A percentile compares a stretch with the other conserved stretches of the same genome.
Conservation (phyloP, 2,113 vertebrate genomes). For the Stomatorhinus ivindoensis region DNA sequence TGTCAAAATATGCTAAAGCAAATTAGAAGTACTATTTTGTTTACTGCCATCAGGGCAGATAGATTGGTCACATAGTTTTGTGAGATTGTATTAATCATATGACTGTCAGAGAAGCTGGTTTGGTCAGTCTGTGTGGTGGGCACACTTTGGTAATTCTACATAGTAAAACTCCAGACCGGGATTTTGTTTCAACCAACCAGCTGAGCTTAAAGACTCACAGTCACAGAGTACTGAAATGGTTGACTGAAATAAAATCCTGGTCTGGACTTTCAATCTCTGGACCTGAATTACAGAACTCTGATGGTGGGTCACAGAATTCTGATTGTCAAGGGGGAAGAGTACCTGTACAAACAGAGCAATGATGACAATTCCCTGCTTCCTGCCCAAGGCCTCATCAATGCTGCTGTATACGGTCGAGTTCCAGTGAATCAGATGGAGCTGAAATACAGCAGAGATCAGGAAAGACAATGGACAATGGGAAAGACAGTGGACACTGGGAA, state of each 20-base stretch:
- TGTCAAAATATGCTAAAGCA: neutral
- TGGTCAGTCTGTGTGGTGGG: neutral
- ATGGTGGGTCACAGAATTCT: neutral
- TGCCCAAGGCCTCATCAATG: constrained; percentile 85
- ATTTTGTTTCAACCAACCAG: too few relatives aligned
- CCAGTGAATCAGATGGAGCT: constrained; percentile 98
- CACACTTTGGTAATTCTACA: too few relatives aligned
- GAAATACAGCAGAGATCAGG: neutral
- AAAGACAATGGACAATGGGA: neutral
- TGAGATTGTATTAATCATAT: neutral
- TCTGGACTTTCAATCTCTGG: too few relatives aligned
- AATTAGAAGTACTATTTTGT: neutral
- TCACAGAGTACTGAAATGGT: too few relatives aligned
- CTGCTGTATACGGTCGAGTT: constrained; percentile 84
- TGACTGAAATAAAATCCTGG: too few relatives aligned
- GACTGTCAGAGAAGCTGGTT: neutral
- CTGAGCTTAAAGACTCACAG: too few relatives aligned
- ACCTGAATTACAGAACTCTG: too few relatives aligned
- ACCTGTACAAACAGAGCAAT: constrained; percentile 97
- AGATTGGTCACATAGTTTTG: neutral
- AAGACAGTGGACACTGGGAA: too few relatives aligned
- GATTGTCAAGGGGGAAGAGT: constrained; percentile 19
- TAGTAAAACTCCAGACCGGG: too few relatives aligned
- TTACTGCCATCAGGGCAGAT: neutral
- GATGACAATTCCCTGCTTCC: constrained; percentile 84